Evolutionary conservation across 2,888 invertebrate genomes (phyloP).

Genomic region (Epirrhoe tristata): DNA sequence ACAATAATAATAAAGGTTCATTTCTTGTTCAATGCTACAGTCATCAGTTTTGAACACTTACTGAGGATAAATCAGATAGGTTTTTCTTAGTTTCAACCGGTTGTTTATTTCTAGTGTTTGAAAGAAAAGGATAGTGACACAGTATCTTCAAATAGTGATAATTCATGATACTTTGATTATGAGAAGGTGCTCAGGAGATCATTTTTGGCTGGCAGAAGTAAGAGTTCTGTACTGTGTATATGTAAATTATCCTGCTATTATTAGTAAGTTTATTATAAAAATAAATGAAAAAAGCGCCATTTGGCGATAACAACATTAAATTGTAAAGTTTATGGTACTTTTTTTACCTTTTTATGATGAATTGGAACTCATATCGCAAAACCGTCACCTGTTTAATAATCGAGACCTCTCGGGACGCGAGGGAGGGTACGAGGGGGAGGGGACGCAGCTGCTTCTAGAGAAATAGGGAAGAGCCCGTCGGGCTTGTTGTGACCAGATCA

Average conservation of each 20-base stretch:
- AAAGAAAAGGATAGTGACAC: too few species aligned
- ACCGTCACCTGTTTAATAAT: constrained; percentile 22
- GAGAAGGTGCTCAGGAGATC: too few species aligned
- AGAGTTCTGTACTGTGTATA: too few species aligned
- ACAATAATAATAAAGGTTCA: constrained; percentile 19
- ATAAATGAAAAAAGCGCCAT: constrained; percentile 10
- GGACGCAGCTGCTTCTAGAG: not conserved
- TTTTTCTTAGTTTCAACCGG: not conserved
- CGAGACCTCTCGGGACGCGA: not conserved
- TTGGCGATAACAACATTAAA: constrained; percentile 18
- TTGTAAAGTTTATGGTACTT: constrained; percentile 27
- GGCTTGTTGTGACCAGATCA: not conserved
- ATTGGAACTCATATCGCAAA: constrained; percentile 20
- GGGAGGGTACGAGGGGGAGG: not conserved
- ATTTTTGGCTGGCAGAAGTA: too few species aligned
- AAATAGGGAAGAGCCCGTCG: not conserved
- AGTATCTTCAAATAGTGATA: too few species aligned
- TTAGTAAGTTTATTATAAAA: not conserved
- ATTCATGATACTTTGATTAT: too few species aligned
- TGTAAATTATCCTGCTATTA: too few species aligned
- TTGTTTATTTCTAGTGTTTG: too few species aligned
- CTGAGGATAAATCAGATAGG: not conserved
- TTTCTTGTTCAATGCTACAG: constrained; percentile 12
- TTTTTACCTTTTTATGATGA: constrained; percentile 18
- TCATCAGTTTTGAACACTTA: constrained; percentile 12